Evolutionary conservation across 2,888 invertebrate genomes (phyloP), one percentile per base, ranked within the genome.

Genomic region (Nomada hirtipes): DNA sequence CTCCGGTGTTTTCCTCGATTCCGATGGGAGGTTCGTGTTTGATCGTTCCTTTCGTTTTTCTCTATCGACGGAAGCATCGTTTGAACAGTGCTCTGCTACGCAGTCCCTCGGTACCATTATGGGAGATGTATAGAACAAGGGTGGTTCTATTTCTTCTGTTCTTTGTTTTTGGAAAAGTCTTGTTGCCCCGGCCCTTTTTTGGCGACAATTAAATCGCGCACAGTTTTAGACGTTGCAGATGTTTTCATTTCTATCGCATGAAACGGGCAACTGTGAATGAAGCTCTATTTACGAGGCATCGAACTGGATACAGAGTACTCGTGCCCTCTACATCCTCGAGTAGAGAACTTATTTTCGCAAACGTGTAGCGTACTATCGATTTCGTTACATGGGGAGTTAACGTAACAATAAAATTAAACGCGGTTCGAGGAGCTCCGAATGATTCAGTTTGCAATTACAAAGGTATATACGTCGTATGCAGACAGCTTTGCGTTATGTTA

Each of bases 261-360:
- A 36, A 36, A 36, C 36, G 36, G 36, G 36, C 36, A 36, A 36
- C 36, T 36, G 36, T 36, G 36, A 36, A 36, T 4, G 36, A 36
- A 36, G 36, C 36, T 36, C 36, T 7, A 50, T 13, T 50, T 50
- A 13, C 15, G 50, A 50, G 50, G 13, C 2, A 20, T 26, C 63
- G 26, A 53, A 2, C 61, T 69, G 75, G 61, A 86, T 80, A 80
- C 80, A 79, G 80, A 82, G 67, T 84, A 79, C 82, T 86, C 80
- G 83, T 80, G 82, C 83, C 84, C 64, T 68, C 71, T 64, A 55
- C 50, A 47, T 68, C 67, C 64, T 26, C 47, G n/a, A 2, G 3
- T 18, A 59, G 42, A 44, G 20, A 44, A 52, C 18, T 36, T 72
- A 42, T 23, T 71, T 65, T 65, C 29, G 9, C 64, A 60, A 52